Conservation (phyloP, 2,888 invertebrate genomes). For the Mythimna ferrago region DNA sequence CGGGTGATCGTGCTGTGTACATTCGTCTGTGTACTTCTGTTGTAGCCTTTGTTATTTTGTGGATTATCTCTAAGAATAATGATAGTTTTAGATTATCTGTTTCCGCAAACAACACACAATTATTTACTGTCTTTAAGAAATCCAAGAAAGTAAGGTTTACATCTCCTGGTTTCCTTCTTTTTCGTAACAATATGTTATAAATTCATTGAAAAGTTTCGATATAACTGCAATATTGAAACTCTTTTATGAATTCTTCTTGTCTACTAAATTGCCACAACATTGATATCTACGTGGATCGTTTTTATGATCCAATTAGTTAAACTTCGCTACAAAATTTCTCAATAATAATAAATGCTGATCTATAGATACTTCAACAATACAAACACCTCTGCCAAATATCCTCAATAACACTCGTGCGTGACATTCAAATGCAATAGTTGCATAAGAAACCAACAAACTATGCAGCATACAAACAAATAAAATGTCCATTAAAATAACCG, state of each 20-base stretch:
- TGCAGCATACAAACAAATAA: conserved; percentile 27
- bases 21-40: neutral
- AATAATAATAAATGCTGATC: neutral
- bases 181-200: too few species aligned
- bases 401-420: conserved; percentile 5
- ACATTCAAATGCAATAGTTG: conserved; percentile 17
- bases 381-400: conserved; percentile 3
- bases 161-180: too few species aligned
- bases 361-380: conserved; percentile 1
- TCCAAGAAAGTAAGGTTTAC: too few species aligned
- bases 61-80: too few species aligned
- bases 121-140: too few species aligned
- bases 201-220: neutral
- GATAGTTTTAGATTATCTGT: too few species aligned
- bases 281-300: neutral
- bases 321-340: neutral
- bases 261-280: neutral
- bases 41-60: neutral
- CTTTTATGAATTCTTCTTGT: neutral
- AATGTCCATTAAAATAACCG: conserved; percentile 27
- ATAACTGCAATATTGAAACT: too few species aligned
- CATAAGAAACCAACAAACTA: conserved; percentile 19
- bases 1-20: conserved; percentile 4
- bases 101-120: too few species aligned
- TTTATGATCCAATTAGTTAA: neutral